Conservation (phyloP, 1,140 invertebrate species). For the Drosophila micromelanica region DNA sequence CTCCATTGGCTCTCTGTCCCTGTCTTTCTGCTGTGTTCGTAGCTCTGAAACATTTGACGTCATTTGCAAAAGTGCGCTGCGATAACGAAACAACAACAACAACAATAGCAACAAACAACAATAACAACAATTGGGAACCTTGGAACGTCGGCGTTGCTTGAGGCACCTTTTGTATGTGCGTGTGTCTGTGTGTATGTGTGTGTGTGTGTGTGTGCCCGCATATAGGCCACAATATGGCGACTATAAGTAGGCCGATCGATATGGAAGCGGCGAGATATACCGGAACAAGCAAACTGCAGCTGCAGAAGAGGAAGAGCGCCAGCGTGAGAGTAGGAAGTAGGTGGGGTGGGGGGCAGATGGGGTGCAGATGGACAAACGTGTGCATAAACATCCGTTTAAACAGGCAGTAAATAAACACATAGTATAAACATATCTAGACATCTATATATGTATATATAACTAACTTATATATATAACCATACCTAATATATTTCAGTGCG, state of each 20-base stretch:
- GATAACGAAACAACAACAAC: constrained; percentile 64
- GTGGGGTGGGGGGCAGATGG: background rate
- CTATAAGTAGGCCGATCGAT: constrained; percentile 51
- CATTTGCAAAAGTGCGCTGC: constrained; percentile 68
- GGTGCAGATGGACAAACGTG: constrained; percentile 2
- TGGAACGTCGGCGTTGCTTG: constrained; percentile 36
- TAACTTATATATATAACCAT: constrained; percentile 1
- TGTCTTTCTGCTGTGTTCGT: constrained; percentile 4
- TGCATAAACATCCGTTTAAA: constrained; percentile 18
- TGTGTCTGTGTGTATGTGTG: background rate
- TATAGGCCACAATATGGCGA: constrained; percentile 47
- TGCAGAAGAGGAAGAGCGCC: background rate
- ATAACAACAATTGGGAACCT: constrained; percentile 41
- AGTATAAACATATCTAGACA: background rate
- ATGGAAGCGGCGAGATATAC: constrained; percentile 23
- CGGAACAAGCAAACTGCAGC: constrained; percentile 16
- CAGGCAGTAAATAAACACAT: background rate
- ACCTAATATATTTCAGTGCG: background rate
- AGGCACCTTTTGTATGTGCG: constrained; percentile 18
- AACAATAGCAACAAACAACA: background rate
- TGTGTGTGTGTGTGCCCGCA: constrained; percentile 29
- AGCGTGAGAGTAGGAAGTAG: background rate
- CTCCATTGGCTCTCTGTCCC: background rate
- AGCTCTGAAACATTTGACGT: constrained; percentile 67
- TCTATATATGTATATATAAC: background rate